phyloP scores from a whole-genome alignment of 2,888 invertebrate species.

The Trissoscelio sp. region DNA sequence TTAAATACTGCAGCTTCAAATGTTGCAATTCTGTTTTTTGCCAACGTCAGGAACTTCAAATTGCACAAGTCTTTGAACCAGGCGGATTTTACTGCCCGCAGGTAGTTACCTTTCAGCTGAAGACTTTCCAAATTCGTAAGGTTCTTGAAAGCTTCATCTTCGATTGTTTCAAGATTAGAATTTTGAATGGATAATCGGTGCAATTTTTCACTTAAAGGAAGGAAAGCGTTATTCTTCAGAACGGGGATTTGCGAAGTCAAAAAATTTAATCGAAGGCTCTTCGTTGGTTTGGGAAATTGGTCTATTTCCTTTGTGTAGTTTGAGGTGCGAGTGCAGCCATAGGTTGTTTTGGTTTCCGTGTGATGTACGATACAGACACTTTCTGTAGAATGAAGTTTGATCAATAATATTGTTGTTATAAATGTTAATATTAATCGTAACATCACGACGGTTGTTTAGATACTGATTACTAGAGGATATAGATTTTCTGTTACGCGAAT shows the following conservation, averaged over 20 bases:
- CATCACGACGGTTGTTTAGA: constrained; percentile 8
- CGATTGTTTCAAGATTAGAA: neutral
- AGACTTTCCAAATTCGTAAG: constrained; percentile 6
- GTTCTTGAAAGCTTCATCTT: constrained; percentile 20
- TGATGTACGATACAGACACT: constrained; percentile 10
- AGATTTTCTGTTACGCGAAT: neutral
- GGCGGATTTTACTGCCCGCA: constrained; percentile 1
- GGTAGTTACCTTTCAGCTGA: neutral
- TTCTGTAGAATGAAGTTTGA: neutral
- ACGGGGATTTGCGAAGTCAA: constrained; percentile 5
- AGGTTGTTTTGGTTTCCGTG: neutral
- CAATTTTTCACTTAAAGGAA: neutral
- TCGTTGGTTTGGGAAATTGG: neutral
- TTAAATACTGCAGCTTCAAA: neutral
- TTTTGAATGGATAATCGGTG: neutral
- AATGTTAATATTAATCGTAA: neutral
- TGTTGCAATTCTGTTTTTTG: neutral
- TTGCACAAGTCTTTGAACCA: constrained; percentile 11
- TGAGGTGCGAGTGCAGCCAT: constrained; percentile 7
- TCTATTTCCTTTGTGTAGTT: constrained; percentile 10
- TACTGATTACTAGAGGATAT: constrained; percentile 22
- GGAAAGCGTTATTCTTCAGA: neutral
- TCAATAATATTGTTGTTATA: neutral
- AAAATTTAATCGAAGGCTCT: neutral
- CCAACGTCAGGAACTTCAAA: neutral